Conservation (phyloP, 2,797 vertebrate species). For the Ataeniobius toweri region DNA sequence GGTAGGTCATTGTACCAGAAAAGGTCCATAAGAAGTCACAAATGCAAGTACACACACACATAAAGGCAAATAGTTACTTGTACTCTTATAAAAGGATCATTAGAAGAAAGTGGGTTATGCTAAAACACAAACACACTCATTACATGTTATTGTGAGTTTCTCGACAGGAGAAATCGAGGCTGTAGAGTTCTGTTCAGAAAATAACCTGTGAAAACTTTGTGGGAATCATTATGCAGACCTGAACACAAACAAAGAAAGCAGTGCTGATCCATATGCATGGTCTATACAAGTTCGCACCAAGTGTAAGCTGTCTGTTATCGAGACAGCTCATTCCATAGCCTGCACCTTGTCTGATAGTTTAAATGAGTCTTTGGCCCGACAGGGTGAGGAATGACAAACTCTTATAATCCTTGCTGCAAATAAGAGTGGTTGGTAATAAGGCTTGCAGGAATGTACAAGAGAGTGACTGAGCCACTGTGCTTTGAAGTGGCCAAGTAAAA, state of each 20-base stretch:
- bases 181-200: slow-evolving; percentile 32
- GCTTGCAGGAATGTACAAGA: slow-evolving; percentile 41
- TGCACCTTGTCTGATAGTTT: slow-evolving; percentile 61
- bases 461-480: slow-evolving; percentile 31
- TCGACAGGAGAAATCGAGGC: slow-evolving; percentile 48
- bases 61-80: slow-evolving; percentile 16
- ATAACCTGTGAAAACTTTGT: slow-evolving; percentile 38
- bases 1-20: neutral
- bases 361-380: slow-evolving; percentile 65
- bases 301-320: slow-evolving; percentile 46
- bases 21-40: neutral
- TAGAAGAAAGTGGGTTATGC: slow-evolving; percentile 59
- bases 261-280: slow-evolving; percentile 18
- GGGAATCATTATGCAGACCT: slow-evolving; percentile 41
- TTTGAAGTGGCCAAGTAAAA: slow-evolving; percentile 56
- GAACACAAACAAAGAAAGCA: slow-evolving; percentile 20
- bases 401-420: slow-evolving; percentile 60
- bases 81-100: slow-evolving; percentile 61
- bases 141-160: slow-evolving; percentile 48
- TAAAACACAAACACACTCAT: slow-evolving; percentile 58
- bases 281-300: slow-evolving; percentile 19
- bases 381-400: slow-evolving; percentile 66
- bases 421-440: slow-evolving; percentile 58
- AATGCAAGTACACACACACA: neutral
- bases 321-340: slow-evolving; percentile 56